Base-by-base conservation (phyloP, 2,113 vertebrate species). In the Atractosteus spatula region DNA sequence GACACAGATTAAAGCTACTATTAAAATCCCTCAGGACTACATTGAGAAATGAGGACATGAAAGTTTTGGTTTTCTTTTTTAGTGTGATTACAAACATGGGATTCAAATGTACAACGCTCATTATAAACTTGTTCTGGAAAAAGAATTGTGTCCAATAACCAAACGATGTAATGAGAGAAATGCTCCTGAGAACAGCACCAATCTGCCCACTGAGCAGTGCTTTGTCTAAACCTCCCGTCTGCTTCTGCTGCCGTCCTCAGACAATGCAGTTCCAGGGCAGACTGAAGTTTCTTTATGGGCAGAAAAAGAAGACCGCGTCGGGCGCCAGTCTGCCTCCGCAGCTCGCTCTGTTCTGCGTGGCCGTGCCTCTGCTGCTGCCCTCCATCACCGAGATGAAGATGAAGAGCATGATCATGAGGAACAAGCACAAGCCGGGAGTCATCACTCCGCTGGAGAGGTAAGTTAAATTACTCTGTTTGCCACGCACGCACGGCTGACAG, bases 201-300 rank as follows among this genome's bases (percentile, higher is more conserved):
- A 29, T 29, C 29, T 29, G 29, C 29, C 29, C 2, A 29, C 29
- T 1, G 29, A 29, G 29, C 29, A 29, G 47, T 51, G 47, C 5
- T 51, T 51, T 51, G 47, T 4, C 42, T 71, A 8, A 12, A 41
- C 8, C 63, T 0, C 7, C 45, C 3, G 44, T 66, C 7, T 44
- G 12, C 5, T 41, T 29, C 54, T 66, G 6, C 62, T 7, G 55
- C 3, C 61, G 51, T 68, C 11, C 17, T 43, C 83, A 99, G 97
- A 96, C 94, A 0, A 96, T 99, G 95, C 96, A 99, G 86, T 97
- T 99, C 82, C 96, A 98, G 87, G 97, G 97, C 14, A 93, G 92
- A 71, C 79, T 99, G 2, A 97, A 96, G 78, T 96, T 97, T 83
- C 93, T 99, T 73, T 89, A 96, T 0, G 97, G 97, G n/a, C 97